Percentiles rank a stretch among this genome's conserved stretches.
phyloP scores from a whole-genome alignment of 2,797 vertebrate species.

The Enteromius afrohamiltoni region DNA sequence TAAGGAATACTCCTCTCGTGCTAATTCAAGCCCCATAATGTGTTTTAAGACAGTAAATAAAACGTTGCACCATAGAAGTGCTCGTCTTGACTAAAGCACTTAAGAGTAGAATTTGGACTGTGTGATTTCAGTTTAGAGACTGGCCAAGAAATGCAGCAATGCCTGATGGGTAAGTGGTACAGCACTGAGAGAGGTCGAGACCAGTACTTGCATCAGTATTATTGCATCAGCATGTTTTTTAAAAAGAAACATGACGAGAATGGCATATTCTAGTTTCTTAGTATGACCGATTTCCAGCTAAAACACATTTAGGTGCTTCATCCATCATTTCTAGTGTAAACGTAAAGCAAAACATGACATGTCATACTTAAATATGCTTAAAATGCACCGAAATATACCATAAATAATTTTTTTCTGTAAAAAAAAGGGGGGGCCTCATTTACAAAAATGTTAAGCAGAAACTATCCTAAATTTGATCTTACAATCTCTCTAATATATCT shows the following conservation, averaged over 20 bases:
- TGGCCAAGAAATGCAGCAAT: conserved; percentile 33
- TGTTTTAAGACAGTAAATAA: conserved; percentile 46
- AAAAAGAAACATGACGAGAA: conserved; percentile 8
- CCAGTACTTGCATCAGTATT: conserved; percentile 37
- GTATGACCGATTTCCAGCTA: conserved; percentile 32
- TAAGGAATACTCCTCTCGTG: not conserved
- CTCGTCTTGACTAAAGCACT: conserved; percentile 41
- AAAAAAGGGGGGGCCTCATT: too few species aligned
- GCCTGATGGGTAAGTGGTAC: conserved; percentile 48
- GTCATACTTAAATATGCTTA: not conserved
- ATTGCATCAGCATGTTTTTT: conserved; percentile 52
- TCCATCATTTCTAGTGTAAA: not conserved
- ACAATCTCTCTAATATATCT: too few species aligned
- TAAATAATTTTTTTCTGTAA: not conserved
- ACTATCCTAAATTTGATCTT: too few species aligned
- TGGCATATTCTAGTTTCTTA: conserved; percentile 16
- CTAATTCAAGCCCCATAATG: conserved; percentile 6
- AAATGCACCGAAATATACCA: not conserved
- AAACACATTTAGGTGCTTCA: conserved; percentile 7
- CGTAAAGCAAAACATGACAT: conserved; percentile 11
- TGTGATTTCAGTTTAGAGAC: conserved; percentile 8
- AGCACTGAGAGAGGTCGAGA: conserved; percentile 41
- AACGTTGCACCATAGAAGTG: conserved; percentile 20
- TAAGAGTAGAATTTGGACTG: conserved; percentile 23
- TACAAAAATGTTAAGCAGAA: not conserved